Evolutionary conservation across 2,888 invertebrate genomes (phyloP), one percentile per base, ranked within the genome.

Genomic region (Megalurothrips usitatus): DNA sequence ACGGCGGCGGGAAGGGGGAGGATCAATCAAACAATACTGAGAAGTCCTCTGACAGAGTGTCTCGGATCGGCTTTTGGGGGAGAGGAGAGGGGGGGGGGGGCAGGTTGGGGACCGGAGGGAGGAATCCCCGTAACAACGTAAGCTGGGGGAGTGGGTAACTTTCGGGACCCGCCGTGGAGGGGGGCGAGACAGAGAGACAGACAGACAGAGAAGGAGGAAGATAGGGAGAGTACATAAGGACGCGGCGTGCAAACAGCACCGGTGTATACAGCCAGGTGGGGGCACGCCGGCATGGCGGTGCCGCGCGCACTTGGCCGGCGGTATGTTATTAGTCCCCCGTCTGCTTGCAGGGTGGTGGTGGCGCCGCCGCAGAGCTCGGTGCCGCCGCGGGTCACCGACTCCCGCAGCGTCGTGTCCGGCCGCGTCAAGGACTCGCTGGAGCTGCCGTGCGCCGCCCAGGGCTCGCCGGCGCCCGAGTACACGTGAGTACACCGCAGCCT

Each of bases 291-390:
- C n/a, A n/a, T n/a, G n/a, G n/a, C 34, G 6, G 6, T 43, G 34
- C 34, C 2, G 3, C 6, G 34, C 34, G 6, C 34, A 43, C 34
- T 43, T 43, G 2, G 34, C 34, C 34, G 2, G 34, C 34, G n/a
- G n/a, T 43, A 43, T 43, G 2, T 43, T 4, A 43, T 43, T 43
- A 43, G 34, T 43, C 3, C 6, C 3, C 34, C 34, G 17, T 4
- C 14, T 58, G 26, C 26, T 79, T 47, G 47, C 82, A 84, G 83
- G 81, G 80, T 83, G 80, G 83, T 84, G 80, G 83, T 84, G 58
- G 83, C 83, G 83, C 85, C 85, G 80, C 85, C 85, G 10, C 84
- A 85, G 82, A 85, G 85, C 79, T 85, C 85, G 47, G 85, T 85
- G 80, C 85, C 85, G 75, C 85, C 85, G 19, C 83, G 85, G 28